Conservation (phyloP, 2,888 invertebrate species). For the Tinea pellionella region DNA sequence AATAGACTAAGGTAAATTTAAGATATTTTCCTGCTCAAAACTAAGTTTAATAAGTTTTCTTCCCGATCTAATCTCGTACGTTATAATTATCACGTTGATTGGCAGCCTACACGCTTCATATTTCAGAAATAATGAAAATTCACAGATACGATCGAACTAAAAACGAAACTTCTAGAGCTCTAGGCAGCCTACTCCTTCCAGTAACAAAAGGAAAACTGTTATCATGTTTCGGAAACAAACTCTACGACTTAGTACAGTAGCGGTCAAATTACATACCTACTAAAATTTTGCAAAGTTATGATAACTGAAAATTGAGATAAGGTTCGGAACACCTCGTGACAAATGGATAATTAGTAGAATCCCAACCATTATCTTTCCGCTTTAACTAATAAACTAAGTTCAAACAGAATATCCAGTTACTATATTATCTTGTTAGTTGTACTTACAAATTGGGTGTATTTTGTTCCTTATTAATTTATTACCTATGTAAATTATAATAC, state of each 20-base stretch:
- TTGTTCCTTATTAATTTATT: background rate
- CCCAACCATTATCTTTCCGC: constrained; percentile 11
- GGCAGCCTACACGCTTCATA: no score
- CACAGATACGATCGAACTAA: no score
- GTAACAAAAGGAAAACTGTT: background rate
- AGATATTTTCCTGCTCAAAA: no score
- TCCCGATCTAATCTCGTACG: no score
- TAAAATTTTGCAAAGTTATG: background rate
- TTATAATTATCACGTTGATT: no score
- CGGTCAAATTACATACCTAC: background rate
- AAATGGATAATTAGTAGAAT: constrained; percentile 16
- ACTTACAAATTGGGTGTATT: background rate
- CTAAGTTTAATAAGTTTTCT: no score
- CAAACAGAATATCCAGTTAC: constrained; percentile 6
- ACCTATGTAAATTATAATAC: background rate
- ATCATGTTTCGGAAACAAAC: background rate
- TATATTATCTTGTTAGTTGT: background rate
- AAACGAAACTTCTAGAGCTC: no score
- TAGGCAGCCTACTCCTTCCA: no score
- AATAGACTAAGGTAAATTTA: no score
- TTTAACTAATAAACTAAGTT: constrained; percentile 13
- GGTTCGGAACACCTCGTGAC: constrained; percentile 17
- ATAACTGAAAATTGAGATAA: background rate
- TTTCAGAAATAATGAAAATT: no score
- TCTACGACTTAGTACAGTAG: background rate